Percentiles rank a stretch among this genome's conserved stretches.
phyloP scores from a whole-genome alignment of 2,888 invertebrate species.

The Selenia dentaria region DNA sequence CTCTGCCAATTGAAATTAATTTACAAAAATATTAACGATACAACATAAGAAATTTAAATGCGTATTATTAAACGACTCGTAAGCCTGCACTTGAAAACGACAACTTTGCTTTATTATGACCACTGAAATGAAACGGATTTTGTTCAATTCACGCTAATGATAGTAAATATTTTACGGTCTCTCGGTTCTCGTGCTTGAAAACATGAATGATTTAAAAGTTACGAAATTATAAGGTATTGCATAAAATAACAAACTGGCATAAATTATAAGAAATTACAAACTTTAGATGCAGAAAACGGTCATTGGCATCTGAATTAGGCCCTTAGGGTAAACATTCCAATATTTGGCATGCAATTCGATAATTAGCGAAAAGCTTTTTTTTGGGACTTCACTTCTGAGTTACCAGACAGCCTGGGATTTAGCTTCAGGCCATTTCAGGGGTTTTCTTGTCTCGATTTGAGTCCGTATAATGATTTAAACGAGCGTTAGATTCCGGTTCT shows the following conservation, averaged over 20 bases:
- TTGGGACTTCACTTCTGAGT: constrained; percentile 27
- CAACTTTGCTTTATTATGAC: constrained; percentile 10
- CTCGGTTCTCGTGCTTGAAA: too few relatives aligned
- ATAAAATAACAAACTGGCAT: too few relatives aligned
- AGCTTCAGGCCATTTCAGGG: constrained; percentile 54
- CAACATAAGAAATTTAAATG: background rate
- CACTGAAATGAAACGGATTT: constrained; percentile 1
- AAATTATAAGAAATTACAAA: too few relatives aligned
- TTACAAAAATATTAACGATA: background rate
- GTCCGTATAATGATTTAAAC: constrained; percentile 34
- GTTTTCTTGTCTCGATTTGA: constrained; percentile 23
- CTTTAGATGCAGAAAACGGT: constrained; percentile 6
- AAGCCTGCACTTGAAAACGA: background rate
- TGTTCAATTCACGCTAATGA: constrained; percentile 23
- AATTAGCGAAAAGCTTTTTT: constrained; percentile 30
- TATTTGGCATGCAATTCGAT: constrained; percentile 43
- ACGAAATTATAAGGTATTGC: too few relatives aligned
- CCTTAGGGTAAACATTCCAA: constrained; percentile 35
- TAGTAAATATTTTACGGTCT: too few relatives aligned
- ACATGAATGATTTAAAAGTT: too few relatives aligned
- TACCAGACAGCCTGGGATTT: constrained; percentile 60
- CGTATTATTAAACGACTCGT: too few relatives aligned
- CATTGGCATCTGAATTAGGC: constrained; percentile 32
- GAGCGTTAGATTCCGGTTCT: constrained; percentile 38
- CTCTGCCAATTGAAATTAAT: background rate